Base-by-base conservation (phyloP, 2,888 invertebrate species). In the Cheilosia impressa region DNA sequence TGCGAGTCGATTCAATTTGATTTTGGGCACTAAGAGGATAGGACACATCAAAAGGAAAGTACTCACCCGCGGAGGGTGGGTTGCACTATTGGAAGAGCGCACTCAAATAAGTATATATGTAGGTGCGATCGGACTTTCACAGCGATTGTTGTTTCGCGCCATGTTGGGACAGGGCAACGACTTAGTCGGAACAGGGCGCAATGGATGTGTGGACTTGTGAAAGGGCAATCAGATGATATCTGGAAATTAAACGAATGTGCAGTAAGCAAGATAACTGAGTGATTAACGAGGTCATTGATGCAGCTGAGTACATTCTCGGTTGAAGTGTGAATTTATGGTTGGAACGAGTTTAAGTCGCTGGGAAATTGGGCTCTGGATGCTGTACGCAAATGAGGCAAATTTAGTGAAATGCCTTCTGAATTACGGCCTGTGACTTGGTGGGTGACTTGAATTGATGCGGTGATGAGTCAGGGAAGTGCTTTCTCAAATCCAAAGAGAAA, bases 281-380 rank as follows among this genome's bases (percentile, higher is more conserved):
- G 81, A 85, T 85, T 76, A 77, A 85, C 85, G 81, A 85, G 81
- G 76, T 63, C 85, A 85, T 66, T 81, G 76, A 81, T 72, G 85
- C 57, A 71, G 62, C 80, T 80, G 75, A 80, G 76, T 80, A 17
- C 71, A 72, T 73, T 75, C 45, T 17, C 43, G 58, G 63, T 66
- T 53, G 55, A 53, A 69, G 69, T 79, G 73, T 63, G 53, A 65
- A 69, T 57, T 82, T 72, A 62, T 76, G 81, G 34, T 19, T 45
- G 58, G 31, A 81, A 43, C 27, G 57, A 34, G 72, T n/a, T 50
- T 22, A n/a, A 24, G 34, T 45, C 24, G 71, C 57, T 34, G 34
- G 34, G 57, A 50, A 76, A 50, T 57, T 45, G 60, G 15, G 52
- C 41, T 57, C 52, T 10, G 62, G 10, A 34, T 65, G 47, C 50